Evolutionary conservation across 2,113 vertebrate genomes (phyloP).

Genomic region (Canis aureus): DNA sequence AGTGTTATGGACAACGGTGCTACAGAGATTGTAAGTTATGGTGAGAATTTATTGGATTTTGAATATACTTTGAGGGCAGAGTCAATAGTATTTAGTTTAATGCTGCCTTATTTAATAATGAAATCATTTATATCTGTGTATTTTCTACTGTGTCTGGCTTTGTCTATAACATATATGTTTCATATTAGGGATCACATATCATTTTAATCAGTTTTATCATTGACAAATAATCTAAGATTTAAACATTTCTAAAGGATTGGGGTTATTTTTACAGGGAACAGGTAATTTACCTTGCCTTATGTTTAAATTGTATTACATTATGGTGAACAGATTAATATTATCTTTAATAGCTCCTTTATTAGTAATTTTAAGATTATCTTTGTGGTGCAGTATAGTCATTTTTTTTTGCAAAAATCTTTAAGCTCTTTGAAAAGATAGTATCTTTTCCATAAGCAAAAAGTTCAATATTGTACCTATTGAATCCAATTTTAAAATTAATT

Average conservation of each 20-base stretch:
- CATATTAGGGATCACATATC: not conserved
- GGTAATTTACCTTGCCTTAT: not conserved
- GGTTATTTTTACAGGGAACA: not conserved
- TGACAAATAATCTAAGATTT: not conserved
- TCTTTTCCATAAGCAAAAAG: not conserved
- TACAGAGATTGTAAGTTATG: not conserved
- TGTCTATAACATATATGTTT: not conserved
- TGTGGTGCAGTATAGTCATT: not conserved
- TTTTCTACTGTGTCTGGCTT: not conserved
- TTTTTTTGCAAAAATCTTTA: not conserved
- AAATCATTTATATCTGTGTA: not conserved
- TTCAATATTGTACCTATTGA: not conserved
- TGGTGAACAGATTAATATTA: not conserved
- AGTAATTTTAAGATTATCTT: not conserved
- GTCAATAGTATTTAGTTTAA: not conserved
- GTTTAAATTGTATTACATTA: not conserved
- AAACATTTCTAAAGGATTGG: not conserved
- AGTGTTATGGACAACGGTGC: not conserved
- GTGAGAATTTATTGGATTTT: not conserved
- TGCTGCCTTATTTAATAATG: not conserved
- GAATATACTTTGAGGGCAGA: not conserved
- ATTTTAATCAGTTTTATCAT: not conserved
- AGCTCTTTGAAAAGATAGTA: not conserved
- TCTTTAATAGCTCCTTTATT: not conserved
- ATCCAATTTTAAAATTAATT: not conserved